Evolutionary conservation across 2,888 invertebrate genomes (phyloP).

Genomic region (Xanthorhoe designata): DNA sequence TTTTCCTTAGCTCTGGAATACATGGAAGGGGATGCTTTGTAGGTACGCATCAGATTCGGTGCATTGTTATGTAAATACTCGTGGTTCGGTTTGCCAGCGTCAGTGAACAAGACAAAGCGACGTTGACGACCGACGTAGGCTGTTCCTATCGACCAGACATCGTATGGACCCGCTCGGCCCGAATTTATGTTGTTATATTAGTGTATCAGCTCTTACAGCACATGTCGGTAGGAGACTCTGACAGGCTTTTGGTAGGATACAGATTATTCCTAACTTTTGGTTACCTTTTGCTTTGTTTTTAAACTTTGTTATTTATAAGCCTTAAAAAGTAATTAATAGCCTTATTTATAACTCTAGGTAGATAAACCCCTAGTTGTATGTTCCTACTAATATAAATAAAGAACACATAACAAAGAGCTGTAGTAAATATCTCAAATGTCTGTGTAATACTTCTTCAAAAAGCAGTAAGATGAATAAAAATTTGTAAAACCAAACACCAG

Average conservation of each 20-base stretch:
- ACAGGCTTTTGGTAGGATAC: slow-evolving; percentile 11
- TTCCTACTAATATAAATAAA: no score
- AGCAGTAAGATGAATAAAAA: background rate
- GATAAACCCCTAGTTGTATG: no score
- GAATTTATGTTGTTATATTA: slow-evolving; percentile 52
- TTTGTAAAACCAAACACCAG: slow-evolving; percentile 21
- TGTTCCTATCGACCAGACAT: slow-evolving; percentile 73
- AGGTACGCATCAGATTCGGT: slow-evolving; percentile 74
- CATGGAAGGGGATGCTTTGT: slow-evolving; percentile 40
- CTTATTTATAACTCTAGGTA: no score
- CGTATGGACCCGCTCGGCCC: slow-evolving; percentile 64
- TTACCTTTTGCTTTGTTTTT: background rate
- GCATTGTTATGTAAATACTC: slow-evolving; percentile 83
- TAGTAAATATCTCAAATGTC: no score
- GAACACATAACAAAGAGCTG: no score
- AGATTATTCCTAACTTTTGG: slow-evolving; percentile 6
- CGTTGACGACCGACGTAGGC: slow-evolving; percentile 78
- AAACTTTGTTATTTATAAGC: no score
- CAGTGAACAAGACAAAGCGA: slow-evolving; percentile 81
- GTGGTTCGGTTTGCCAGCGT: slow-evolving; percentile 77
- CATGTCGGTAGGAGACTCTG: slow-evolving; percentile 22
- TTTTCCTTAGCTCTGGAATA: slow-evolving; percentile 31
- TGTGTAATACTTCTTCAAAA: background rate
- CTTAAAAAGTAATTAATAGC: no score
- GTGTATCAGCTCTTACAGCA: slow-evolving; percentile 39